Evolutionary conservation across 2,113 vertebrate genomes (phyloP).

Genomic region (Peromyscus californicus): DNA sequence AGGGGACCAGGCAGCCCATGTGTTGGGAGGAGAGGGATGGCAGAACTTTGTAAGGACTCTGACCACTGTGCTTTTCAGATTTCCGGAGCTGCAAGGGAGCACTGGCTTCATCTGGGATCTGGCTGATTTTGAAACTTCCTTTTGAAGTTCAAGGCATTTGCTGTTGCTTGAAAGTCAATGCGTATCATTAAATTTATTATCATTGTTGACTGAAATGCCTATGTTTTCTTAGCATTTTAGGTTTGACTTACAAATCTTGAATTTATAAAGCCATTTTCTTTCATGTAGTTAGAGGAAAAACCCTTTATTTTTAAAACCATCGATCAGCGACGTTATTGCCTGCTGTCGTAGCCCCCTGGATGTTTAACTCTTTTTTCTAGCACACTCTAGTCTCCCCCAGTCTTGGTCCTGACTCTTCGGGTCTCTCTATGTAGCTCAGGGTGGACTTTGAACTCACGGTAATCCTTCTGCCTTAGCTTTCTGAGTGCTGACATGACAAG

Average conservation of each 20-base stretch:
- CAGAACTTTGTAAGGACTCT: not conserved
- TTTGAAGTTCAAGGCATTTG: slow-evolving; percentile 1
- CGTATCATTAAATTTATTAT: not conserved
- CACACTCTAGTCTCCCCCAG: not conserved
- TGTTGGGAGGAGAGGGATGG: not conserved
- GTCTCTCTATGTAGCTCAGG: not conserved
- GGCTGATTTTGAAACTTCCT: not conserved
- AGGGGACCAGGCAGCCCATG: not conserved
- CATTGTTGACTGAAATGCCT: not conserved
- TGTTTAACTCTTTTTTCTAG: slow-evolving; percentile 35
- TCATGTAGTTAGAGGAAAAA: slow-evolving; percentile 7
- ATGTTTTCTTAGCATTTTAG: not conserved
- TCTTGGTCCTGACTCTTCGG: not conserved
- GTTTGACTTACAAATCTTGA: slow-evolving; percentile 25
- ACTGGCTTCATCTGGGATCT: not conserved
- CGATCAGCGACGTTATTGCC: not conserved
- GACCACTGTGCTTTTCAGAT: not conserved
- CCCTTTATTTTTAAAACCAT: not conserved
- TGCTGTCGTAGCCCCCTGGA: not conserved
- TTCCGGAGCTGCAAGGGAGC: not conserved
- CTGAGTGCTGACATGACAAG: not conserved
- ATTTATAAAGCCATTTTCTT: slow-evolving; percentile 1
- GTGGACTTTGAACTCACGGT: not conserved
- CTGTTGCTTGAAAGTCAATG: not conserved
- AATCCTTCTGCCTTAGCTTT: not conserved